Percentiles rank a stretch among this genome's conserved stretches.
Evolutionary conservation across 1,140 invertebrate species (phyloP).

Genomic region (Campoletis sonorensis): DNA sequence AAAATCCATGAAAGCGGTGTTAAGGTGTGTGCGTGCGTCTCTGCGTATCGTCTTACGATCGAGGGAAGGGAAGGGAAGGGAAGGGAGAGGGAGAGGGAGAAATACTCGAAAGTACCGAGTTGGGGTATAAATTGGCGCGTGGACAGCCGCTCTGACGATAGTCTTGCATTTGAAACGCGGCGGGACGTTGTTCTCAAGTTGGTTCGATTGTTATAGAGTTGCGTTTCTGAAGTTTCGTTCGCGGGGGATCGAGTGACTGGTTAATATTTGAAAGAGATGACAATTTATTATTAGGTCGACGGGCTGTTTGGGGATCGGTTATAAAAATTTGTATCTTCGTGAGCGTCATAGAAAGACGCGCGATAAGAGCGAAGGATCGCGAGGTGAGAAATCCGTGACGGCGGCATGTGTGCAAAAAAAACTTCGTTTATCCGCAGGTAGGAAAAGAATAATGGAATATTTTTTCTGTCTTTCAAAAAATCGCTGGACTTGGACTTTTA

Average conservation of each 20-base stretch:
- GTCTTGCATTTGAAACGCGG: slow-evolving; percentile 30
- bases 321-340: too few species aligned
- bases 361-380: too few species aligned
- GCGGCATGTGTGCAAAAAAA: too few species aligned
- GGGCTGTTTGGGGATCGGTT: too few species aligned
- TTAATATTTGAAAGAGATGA: too few species aligned
- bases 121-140: slow-evolving; percentile 41
- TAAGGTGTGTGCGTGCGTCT: background rate
- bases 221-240: background rate
- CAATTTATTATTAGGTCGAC: too few species aligned
- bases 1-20: background rate
- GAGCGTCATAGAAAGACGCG: too few species aligned
- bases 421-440: too few species aligned
- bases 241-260: background rate
- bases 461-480: too few species aligned
- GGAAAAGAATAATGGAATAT: too few species aligned
- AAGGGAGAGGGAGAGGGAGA: slow-evolving; percentile 1
- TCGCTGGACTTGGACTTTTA: too few species aligned
- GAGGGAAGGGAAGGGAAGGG: background rate
- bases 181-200: background rate
- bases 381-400: too few species aligned
- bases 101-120: slow-evolving; percentile 37
- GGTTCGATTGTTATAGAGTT: background rate
- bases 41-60: background rate
- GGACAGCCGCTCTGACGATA: slow-evolving; percentile 33